phyloP scores from a whole-genome alignment of 2,888 invertebrate species.

The Philereme transversata region DNA sequence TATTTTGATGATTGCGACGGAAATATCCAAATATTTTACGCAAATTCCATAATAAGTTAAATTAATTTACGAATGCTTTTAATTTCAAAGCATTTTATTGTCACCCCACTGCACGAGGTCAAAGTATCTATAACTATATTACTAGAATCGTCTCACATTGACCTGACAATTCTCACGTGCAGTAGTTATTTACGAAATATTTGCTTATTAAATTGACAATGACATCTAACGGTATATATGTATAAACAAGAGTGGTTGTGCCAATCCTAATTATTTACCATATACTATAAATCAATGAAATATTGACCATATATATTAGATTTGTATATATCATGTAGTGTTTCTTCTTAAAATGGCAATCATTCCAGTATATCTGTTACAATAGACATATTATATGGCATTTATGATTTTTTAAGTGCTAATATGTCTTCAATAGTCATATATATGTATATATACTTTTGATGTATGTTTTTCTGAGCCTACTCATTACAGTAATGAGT shows the following conservation, averaged over 20 bases:
- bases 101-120: conserved; percentile 18
- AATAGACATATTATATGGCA: not conserved
- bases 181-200: conserved; percentile 21
- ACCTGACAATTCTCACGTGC: conserved; percentile 16
- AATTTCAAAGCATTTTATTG: conserved; percentile 20
- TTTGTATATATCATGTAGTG: too few species aligned
- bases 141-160: conserved; percentile 6
- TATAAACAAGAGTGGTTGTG: conserved; percentile 4
- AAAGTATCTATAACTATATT: conserved; percentile 1
- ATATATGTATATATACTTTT: not conserved
- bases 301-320: not conserved
- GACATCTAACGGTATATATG: conserved; percentile 11
- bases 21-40: conserved; percentile 3
- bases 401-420: not conserved
- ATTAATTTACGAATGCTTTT: conserved; percentile 5
- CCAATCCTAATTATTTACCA: conserved; percentile 20
- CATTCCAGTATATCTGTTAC: too few species aligned
- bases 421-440: not conserved
- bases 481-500: conserved; percentile 14
- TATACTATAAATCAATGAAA: conserved; percentile 2
- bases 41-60: not conserved
- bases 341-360: too few species aligned
- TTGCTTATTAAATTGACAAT: conserved; percentile 15
- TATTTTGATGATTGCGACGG: conserved; percentile 14
- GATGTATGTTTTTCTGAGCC: conserved; percentile 2